Base-by-base conservation (phyloP, 2,888 invertebrate species). In the Homarus gammarus region DNA sequence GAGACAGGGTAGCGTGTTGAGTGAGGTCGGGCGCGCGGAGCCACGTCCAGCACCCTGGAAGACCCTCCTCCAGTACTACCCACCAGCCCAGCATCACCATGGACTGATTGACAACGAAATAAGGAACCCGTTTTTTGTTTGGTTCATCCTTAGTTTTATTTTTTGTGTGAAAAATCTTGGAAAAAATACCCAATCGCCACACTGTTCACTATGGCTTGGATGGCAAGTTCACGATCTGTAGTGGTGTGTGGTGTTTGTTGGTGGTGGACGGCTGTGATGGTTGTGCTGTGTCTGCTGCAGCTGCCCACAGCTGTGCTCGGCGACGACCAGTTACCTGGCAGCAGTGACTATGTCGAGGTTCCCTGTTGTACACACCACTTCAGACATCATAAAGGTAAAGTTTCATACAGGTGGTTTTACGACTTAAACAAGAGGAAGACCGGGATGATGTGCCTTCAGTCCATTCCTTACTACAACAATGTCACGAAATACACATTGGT, bases 341-440 rank as follows among this genome's bases (percentile, higher is more conserved):
- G 64, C 73, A 90, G 51, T 56, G 90, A 82, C 56, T 90, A 90
- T 72, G 90, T 90, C 40, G 90, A 90, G 40, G 90, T 90, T n/a
- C 90, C 90, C 49, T 90, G 90, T 64, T 90, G 90, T 38, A 90
- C 90, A n/a, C 90, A 90, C 51, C 90, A 90, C 84, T 90, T 90
- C 84, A 87, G 90, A 79, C 87, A 90, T 87, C 87, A 87, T 44
- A 90, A 90, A 90, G 90, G 90, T 87, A 36, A 81, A 27, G 12
- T 51, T n/a, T n/a, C 44, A 44, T 12, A 44, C 31, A 64, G 64
- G 64, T 64, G 64, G 64, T 64, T 64, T 27, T 6, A 22, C 10
- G 36, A n/a, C n/a, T n/a, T n/a, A n/a, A n/a, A n/a, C n/a, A n/a
- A n/a, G n/a, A n/a, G n/a, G n/a, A n/a, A n/a, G n/a, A n/a, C n/a